Base-by-base conservation (phyloP, 2,113 vertebrate genomes). In the Sula dactylatra region DNA sequence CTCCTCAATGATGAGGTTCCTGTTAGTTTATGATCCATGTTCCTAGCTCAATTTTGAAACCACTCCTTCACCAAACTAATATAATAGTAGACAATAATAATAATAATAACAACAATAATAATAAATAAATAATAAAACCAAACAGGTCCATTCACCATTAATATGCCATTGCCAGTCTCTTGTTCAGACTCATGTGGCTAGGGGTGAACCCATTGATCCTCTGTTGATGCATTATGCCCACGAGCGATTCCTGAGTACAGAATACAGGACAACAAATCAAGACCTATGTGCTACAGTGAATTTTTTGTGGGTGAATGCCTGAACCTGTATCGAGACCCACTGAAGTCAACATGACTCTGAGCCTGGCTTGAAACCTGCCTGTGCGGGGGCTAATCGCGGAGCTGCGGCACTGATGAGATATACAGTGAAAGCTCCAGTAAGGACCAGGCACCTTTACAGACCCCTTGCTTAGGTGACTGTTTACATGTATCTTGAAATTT, bases 181-280 rank as follows among this genome's bases (percentile, higher is more conserved):
- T 74, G 10, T 40, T 61, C 64, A 82, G 44, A 42, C 38, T 66
- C 25, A 15, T 4, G 13, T 76, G 42, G 32, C 15, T 54, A 62
- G 29, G 31, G 18, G 18, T 78, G n/a, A 92, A 78, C 22, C 14
- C 29, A 47, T 11, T 22, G 72, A 61, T 91, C 52, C 44, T 82
- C 67, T 58, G 5, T 17, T 70, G 66, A 78, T 56, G 10, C 11
- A 32, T 21, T 84, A 56, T 40, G 66, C 15, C 19, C 82, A 80
- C 0, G 3, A 92, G 34, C 78, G 80, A 73, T 93, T 92, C 94
- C 94, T 97, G 97, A 97, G 88, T 89, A 86, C 84, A 93, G 66
- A 66, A 71, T 70, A 70, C 8, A 71, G 62, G 66, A 80, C 34
- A 79, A 71, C 3, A 20, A 88, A 80, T 50, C 2, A 16, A 89